Base-by-base conservation (phyloP, 2,888 invertebrate genomes). In the Cylindroiulus punctatus region DNA sequence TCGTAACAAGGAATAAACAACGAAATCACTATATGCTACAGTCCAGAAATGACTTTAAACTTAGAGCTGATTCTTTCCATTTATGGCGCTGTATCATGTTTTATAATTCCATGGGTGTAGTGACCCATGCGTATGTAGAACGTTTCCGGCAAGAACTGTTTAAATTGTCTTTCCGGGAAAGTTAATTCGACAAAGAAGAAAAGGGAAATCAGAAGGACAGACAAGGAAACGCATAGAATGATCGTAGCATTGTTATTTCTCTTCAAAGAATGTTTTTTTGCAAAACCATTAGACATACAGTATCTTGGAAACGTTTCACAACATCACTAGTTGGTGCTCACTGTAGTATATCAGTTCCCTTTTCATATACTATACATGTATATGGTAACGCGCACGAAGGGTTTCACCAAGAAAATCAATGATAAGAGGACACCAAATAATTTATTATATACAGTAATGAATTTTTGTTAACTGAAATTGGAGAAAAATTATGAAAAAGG, bases 141-240 rank as follows among this genome's bases (percentile, higher is more conserved):
- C 30, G 30, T 26, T 76, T 76, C 76, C 76, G 76, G 76, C 76
- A 76, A 76, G 76, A 76, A 30, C 76, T 76, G 76, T 76, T 76
- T 32, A 30, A 17, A 26, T 30, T 76, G 14, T 76, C 76, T 76
- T 76, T 76, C 76, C 76, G 76, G 76, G 30, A 76, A 52, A 30
- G 14, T 26, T 76, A 30, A 26, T 76, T 26, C 76, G 17, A 76
- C 30, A 76, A 30, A 76, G 30, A 76, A 76, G 76, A 76, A 30
- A 30, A 76, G 30, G 30, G 30, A 76, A 76, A 76, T 26, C 30
- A 76, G 30, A 76, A 76, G 76, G 76, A 76, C 26, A 76, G 30
- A 76, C 76, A 4, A 76, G 76, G 76, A 76, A 30, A 30, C 26
- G 30, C n/a, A n/a, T 26, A 76, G 76, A 76, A 76, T 30, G 17